Evolutionary conservation across 1,140 invertebrate species (phyloP).

Genomic region (Drosophila pectinifera): DNA sequence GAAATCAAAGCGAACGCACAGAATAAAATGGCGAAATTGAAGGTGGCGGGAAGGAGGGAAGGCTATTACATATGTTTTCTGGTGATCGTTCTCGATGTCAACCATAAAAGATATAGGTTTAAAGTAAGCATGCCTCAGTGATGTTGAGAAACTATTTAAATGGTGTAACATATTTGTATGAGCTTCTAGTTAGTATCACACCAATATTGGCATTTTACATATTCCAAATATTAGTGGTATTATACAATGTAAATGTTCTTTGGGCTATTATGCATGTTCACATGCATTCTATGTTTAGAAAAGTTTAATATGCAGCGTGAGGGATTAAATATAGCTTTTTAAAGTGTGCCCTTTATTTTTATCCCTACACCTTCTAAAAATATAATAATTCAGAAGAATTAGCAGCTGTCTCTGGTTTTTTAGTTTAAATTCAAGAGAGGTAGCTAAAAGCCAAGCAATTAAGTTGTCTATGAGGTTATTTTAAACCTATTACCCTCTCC

Average conservation of each 20-base stretch:
- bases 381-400: background rate
- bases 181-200: background rate
- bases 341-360: conserved; percentile 4
- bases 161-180: conserved; percentile 7
- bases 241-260: background rate
- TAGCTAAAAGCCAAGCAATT: background rate
- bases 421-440: background rate
- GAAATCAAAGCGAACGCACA: conserved; percentile 30
- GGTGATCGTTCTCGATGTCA: conserved; percentile 14
- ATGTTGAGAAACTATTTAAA: conserved; percentile 5
- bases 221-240: background rate
- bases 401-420: conserved; percentile 2
- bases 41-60: background rate
- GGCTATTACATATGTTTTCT: conserved; percentile 17
- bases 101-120: conserved; percentile 19
- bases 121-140: background rate
- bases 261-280: background rate
- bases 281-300: background rate
- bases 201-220: no score
- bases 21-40: conserved; percentile 31
- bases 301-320: background rate
- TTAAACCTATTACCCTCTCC: no score
- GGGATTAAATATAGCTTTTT: conserved; percentile 2
- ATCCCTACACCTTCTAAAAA: conserved; percentile 2
- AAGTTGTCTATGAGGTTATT: no score